Conservation (phyloP, 2,797 vertebrate species). For the Falco naumanni region DNA sequence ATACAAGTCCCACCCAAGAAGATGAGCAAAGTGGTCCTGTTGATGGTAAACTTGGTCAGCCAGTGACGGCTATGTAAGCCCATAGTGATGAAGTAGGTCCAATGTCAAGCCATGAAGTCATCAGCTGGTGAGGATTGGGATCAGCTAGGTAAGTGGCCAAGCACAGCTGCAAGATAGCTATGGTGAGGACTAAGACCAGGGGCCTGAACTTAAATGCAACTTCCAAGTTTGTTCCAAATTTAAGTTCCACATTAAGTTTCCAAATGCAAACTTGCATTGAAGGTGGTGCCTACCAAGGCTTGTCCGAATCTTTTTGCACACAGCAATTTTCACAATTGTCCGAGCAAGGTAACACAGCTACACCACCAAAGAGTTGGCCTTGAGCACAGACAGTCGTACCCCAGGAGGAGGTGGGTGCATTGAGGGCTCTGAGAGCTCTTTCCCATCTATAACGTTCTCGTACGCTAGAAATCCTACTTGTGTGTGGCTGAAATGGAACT, state of each 20-base stretch:
- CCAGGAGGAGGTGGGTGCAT: not conserved
- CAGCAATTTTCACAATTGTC: not conserved
- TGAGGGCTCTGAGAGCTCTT: not conserved
- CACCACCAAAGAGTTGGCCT: not conserved
- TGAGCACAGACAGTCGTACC: not conserved
- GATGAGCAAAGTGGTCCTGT: not conserved
- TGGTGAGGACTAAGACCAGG: not conserved
- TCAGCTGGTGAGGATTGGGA: not conserved
- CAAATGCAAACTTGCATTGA: not conserved
- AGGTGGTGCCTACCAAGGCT: not conserved
- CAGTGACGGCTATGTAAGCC: not conserved
- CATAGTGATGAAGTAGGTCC: not conserved
- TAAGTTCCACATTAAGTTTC: no score
- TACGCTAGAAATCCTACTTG: not conserved
- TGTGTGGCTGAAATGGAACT: not conserved
- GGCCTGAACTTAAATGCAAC: not conserved
- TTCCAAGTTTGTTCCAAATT: not conserved
- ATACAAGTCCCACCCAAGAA: not conserved
- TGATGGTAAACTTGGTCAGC: not conserved
- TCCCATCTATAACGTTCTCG: not conserved
- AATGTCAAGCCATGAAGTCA: not conserved
- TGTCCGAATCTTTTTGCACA: not conserved
- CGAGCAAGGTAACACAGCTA: not conserved
- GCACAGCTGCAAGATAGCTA: not conserved
- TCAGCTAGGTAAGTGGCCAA: not conserved